A percentile compares a stretch with the other conserved stretches of the same genome.
These are phyloP conservation scores for Ormyrus labotus DNA, from an alignment of 2,888 invertebrate species.

Conservation along the genomic window DNA sequence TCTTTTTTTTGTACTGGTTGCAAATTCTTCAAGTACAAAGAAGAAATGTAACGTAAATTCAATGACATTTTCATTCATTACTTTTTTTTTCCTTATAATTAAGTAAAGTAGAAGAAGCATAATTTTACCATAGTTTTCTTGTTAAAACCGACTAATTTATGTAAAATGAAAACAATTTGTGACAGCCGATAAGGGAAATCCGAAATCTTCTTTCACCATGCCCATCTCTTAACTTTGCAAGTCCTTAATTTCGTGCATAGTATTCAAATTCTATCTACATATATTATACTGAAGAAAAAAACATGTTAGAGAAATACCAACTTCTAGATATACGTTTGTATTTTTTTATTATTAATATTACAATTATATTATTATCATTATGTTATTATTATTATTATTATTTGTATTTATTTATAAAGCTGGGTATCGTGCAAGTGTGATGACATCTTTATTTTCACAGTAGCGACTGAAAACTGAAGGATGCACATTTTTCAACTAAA, in stretches of 20 bases:
- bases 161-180: not conserved
- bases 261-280: conserved; percentile 37
- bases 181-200: conserved; percentile 5
- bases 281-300: conserved; percentile 24
- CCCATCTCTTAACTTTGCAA: conserved; percentile 24
- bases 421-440: conserved; percentile 58
- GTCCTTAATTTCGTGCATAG: conserved; percentile 30
- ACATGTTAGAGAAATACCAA: conserved; percentile 31
- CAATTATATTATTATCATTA: conserved; percentile 35
- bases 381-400: conserved; percentile 52
- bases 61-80: too few relatives aligned
- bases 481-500: not conserved
- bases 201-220: conserved; percentile 10
- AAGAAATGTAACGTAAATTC: not conserved
- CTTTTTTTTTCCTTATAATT: too few relatives aligned
- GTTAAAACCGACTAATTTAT: conserved; percentile 15
- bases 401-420: conserved; percentile 58
- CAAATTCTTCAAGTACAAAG: not conserved
- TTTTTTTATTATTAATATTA: conserved; percentile 35
- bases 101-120: too few relatives aligned
- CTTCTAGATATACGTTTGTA: conserved; percentile 44
- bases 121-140: too few relatives aligned
- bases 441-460: conserved; percentile 49
- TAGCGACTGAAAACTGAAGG: conserved; percentile 2
- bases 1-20: too few relatives aligned